A percentile compares a stretch with the other conserved stretches of the same genome.
phyloP scores from a whole-genome alignment of 2,797 vertebrate species.

The Schizopygopsis pylzovi region DNA sequence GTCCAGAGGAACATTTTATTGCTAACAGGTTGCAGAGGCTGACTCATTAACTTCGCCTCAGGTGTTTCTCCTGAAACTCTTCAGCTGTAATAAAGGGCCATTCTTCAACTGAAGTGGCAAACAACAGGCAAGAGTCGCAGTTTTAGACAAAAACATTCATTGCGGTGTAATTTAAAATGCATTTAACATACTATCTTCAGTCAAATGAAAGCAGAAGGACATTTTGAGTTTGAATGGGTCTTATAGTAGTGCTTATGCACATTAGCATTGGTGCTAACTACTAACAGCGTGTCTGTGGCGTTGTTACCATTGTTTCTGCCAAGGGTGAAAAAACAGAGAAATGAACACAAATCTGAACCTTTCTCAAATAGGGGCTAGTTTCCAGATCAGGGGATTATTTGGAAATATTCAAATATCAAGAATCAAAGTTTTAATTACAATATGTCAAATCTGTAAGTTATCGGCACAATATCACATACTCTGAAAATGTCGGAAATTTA shows the following conservation, averaged over 20 bases:
- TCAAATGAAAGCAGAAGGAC: background rate
- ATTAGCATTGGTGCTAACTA: background rate
- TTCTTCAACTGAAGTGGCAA: background rate
- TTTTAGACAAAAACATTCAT: background rate
- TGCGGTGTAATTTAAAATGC: background rate
- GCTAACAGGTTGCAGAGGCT: slow-evolving; percentile 1
- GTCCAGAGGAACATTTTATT: slow-evolving; percentile 4
- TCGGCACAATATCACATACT: background rate
- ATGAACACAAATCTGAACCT: background rate
- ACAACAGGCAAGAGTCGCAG: too few relatives aligned
- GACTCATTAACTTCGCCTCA: background rate
- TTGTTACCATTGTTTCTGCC: background rate
- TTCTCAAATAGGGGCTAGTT: background rate
- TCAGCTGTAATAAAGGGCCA: background rate
- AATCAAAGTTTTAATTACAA: background rate
- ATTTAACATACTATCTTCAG: background rate
- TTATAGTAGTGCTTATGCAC: background rate
- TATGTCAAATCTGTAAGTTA: background rate
- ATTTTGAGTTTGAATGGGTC: background rate
- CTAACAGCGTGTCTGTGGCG: background rate
- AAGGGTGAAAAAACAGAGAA: background rate
- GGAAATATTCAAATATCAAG: background rate
- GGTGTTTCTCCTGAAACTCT: background rate
- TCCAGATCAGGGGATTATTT: background rate
- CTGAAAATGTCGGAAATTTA: background rate